Evolutionary conservation across 2,888 invertebrate species (phyloP).

Genomic region (Ormia ochracea): DNA sequence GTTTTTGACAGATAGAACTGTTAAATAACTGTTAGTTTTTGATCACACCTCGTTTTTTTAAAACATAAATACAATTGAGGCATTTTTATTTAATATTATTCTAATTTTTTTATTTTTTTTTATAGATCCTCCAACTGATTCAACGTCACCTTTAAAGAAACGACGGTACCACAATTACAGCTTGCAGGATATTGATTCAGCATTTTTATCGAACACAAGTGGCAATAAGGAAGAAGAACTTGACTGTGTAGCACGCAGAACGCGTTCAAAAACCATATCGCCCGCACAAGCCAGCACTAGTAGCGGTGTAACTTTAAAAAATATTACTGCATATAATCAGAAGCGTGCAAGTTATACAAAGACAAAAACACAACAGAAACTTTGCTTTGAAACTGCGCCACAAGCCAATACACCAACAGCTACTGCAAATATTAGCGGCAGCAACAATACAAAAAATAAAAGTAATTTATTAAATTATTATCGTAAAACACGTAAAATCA

Average conservation of each 20-base stretch:
- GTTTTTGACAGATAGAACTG: too few relatives aligned
- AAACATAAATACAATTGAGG: not conserved
- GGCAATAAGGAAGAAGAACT: slow-evolving; percentile 56
- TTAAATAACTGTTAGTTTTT: too few relatives aligned
- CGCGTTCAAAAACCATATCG: slow-evolving; percentile 74
- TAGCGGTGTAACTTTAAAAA: slow-evolving; percentile 65
- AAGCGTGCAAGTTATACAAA: slow-evolving; percentile 50
- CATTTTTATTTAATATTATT: slow-evolving; percentile 12
- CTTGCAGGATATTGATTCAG: slow-evolving; percentile 35
- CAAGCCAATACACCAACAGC: slow-evolving; percentile 28
- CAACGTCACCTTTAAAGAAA: slow-evolving; percentile 70
- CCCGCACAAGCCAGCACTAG: slow-evolving; percentile 67
- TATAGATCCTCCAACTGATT: slow-evolving; percentile 68
- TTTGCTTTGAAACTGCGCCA: slow-evolving; percentile 46
- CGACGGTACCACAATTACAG: slow-evolving; percentile 67
- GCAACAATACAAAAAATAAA: slow-evolving; percentile 37
- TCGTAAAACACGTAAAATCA: slow-evolving; percentile 75
- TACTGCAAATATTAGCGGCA: slow-evolving; percentile 32
- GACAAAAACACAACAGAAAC: slow-evolving; percentile 46
- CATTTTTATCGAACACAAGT: slow-evolving; percentile 42
- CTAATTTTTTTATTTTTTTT: slow-evolving; percentile 64
- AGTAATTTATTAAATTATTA: slow-evolving; percentile 75
- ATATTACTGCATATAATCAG: slow-evolving; percentile 30
- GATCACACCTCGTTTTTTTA: not conserved
- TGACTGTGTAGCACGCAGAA: slow-evolving; percentile 75